phyloP scores from a whole-genome alignment of 92 coral and sea anemone genomes.

The Heliopora coerulea region DNA sequence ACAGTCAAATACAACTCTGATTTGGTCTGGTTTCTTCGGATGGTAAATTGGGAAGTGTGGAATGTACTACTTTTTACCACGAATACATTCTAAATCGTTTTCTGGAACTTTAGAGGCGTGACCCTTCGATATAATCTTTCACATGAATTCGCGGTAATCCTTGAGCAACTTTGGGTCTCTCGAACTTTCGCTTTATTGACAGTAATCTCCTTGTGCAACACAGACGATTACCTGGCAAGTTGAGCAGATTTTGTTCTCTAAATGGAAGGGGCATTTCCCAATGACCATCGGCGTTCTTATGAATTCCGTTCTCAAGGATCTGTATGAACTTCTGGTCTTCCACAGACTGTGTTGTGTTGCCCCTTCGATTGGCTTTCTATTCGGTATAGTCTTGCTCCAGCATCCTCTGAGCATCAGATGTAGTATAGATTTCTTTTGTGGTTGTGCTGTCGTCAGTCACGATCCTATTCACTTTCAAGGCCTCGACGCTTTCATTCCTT shows the following conservation, averaged over 20 bases:
- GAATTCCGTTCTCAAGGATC: conserved; percentile 1
- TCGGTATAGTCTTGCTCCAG: background rate
- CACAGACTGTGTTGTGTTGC: background rate
- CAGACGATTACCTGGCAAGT: conserved; percentile 2
- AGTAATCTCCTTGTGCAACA: background rate
- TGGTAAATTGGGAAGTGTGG: conserved; percentile 54
- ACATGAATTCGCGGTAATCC: conserved; percentile 50
- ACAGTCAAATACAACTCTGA: conserved; percentile 47
- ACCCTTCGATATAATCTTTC: conserved; percentile 31
- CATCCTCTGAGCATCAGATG: background rate
- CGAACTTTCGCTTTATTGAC: conserved; percentile 9
- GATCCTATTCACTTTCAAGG: background rate
- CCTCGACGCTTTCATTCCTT: conserved; percentile 8
- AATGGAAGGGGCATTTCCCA: conserved; percentile 7
- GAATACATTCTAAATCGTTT: conserved; percentile 13
- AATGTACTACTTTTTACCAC: conserved; percentile 54
- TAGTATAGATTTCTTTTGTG: background rate
- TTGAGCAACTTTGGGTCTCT: conserved; percentile 12
- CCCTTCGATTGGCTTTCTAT: background rate
- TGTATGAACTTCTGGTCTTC: conserved; percentile 7
- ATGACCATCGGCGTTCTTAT: background rate
- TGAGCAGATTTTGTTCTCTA: background rate
- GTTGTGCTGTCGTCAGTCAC: background rate
- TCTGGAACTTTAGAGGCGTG: conserved; percentile 51
- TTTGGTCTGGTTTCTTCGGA: conserved; percentile 51